Conservation (phyloP, 1,140 invertebrate species). For the Matsumurasca onukii region DNA sequence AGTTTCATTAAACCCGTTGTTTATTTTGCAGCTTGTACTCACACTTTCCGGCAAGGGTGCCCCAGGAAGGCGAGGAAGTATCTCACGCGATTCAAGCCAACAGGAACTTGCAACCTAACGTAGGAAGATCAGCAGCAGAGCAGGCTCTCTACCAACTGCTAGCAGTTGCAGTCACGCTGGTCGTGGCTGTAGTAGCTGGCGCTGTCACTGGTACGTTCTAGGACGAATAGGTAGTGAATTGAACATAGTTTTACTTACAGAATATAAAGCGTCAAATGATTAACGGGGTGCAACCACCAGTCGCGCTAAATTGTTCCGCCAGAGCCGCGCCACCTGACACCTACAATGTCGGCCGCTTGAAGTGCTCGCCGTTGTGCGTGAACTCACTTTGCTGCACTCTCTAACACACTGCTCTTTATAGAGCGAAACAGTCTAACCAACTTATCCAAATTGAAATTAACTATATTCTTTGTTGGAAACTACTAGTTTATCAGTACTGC, state of each 20-base stretch:
- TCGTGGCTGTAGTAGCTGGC: slow-evolving; percentile 72
- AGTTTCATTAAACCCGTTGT: too few relatives aligned
- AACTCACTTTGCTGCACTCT: neutral
- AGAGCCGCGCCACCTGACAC: too few relatives aligned
- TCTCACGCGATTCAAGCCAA: slow-evolving; percentile 37
- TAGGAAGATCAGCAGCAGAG: slow-evolving; percentile 60
- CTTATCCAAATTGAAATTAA: too few relatives aligned
- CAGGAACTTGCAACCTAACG: slow-evolving; percentile 49
- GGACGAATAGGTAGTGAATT: neutral
- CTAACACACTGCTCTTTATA: neutral
- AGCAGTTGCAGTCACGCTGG: slow-evolving; percentile 68
- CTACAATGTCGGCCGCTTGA: neutral
- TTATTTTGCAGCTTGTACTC: slow-evolving; percentile 53
- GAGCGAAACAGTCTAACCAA: too few relatives aligned
- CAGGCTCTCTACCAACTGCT: slow-evolving; percentile 81
- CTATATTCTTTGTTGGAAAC: too few relatives aligned
- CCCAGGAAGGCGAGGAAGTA: slow-evolving; percentile 45
- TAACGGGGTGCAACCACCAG: too few relatives aligned
- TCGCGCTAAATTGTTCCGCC: neutral
- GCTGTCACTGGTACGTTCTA: slow-evolving; percentile 68
- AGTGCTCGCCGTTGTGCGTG: neutral
- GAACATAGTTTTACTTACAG: neutral
- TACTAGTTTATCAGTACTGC: too few relatives aligned
- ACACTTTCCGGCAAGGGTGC: slow-evolving; percentile 55
- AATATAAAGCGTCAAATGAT: too few relatives aligned